phyloP scores from a whole-genome alignment of 2,797 vertebrate species.

The Taenioides sp. region DNA sequence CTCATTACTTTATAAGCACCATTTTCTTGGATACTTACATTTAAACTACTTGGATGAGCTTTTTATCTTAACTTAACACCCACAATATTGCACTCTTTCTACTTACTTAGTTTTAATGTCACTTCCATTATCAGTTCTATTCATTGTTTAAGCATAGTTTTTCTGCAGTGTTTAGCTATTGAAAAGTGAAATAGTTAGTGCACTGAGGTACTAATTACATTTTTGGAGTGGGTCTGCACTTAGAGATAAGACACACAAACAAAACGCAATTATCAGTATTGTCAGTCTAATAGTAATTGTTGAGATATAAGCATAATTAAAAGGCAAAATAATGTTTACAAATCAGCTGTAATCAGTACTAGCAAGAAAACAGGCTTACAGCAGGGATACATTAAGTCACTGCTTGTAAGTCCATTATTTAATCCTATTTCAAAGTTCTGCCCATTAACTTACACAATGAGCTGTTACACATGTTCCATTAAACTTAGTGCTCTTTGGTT shows the following conservation, averaged over 20 bases:
- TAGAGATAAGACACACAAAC: constrained; percentile 42
- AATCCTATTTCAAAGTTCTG: constrained; percentile 6
- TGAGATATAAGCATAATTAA: neutral
- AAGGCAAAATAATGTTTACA: constrained; percentile 1
- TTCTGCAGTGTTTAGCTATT: constrained; percentile 37
- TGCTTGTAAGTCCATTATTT: constrained; percentile 15
- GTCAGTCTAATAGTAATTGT: neutral
- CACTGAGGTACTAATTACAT: constrained; percentile 7
- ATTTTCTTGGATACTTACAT: neutral
- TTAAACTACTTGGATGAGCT: neutral
- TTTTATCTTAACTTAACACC: constrained; percentile 47
- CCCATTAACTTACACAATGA: constrained; percentile 37
- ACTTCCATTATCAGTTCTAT: constrained; percentile 43
- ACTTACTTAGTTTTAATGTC: constrained; percentile 46
- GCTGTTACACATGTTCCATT: constrained; percentile 24
- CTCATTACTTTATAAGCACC: constrained; percentile 15
- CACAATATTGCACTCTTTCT: constrained; percentile 45
- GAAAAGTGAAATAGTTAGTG: constrained; percentile 43
- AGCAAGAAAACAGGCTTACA: neutral
- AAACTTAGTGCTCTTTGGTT: constrained; percentile 28
- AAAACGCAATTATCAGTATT: constrained; percentile 9
- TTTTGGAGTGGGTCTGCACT: constrained; percentile 21
- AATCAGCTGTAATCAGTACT: neutral
- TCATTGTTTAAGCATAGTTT: constrained; percentile 47
- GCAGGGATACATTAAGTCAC: constrained; percentile 9